Base-by-base conservation (phyloP, 1,140 invertebrate genomes). In the Lepidotrigona ventralis region DNA sequence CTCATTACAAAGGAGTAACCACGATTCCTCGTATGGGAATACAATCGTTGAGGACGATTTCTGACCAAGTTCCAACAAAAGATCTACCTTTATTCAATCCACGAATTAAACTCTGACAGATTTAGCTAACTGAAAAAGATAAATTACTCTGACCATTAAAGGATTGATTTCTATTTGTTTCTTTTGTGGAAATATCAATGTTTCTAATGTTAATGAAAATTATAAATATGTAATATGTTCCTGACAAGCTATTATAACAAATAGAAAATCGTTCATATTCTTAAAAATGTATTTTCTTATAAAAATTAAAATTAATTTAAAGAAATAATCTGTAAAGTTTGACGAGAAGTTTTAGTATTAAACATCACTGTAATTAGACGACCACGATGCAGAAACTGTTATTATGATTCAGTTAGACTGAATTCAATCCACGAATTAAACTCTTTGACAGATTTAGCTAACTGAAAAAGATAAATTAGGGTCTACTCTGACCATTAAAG, bases 1-100 rank as follows among this genome's bases (percentile, higher is more conserved):
- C n/a, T 79, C 76, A 83, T 88, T 88, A 79, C 63, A 39, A 73
- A 88, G 58, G 46, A 19, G 69, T 83, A 73, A 23, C 54, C 56
- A 56, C 21, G 68, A 79, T 72, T 60, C 54, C 46, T 83, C 9
- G 1, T 46, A 73, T 56, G 76, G 77, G 69, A 73, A 72, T 66
- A 73, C 58, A 73, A 79, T 56, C 1, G n/a, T 72, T 0, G 19
- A 1, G 2, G 8, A 1, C 21, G 39, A 76, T 51, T 29, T 33
- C 6, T 19, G 19, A 21, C 26, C 1, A 1, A 0, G 19, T 80
- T 51, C 39, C 12, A 71, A 79, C n/a, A 58, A 56, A 71, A 54
- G 51, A 69, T 23, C 21, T 0, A 54, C 54, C 9, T 23, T 51
- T 51, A 12, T 60, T 23, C 11, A 51, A 1, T 46, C 17, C 15